Conservation (phyloP, 2,888 invertebrate genomes). For the Heliconius charithonia region DNA sequence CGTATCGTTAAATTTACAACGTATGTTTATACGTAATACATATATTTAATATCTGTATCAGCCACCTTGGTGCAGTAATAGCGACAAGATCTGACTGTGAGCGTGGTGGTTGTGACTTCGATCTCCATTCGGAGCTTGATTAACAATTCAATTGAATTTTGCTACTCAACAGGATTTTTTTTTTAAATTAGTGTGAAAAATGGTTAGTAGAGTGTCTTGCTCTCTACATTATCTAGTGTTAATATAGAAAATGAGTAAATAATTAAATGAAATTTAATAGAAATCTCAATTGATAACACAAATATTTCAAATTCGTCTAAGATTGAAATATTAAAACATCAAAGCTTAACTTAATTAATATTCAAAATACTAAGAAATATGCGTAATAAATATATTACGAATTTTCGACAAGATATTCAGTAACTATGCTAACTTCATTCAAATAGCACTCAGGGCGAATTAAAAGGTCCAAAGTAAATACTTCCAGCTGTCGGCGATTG, state of each 20-base stretch:
- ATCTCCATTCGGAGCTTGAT: too few species aligned
- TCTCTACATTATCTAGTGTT: too few species aligned
- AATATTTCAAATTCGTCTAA: neutral
- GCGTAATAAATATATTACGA: conserved; percentile 1
- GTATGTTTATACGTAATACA: too few species aligned
- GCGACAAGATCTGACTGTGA: too few species aligned
- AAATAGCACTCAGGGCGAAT: conserved; percentile 10
- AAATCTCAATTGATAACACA: neutral
- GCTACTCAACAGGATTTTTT: too few species aligned
- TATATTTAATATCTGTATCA: too few species aligned
- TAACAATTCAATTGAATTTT: too few species aligned
- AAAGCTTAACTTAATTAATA: neutral
- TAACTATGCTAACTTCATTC: neutral
- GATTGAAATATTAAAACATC: neutral
- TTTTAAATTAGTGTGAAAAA: too few species aligned
- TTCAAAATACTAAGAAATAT: neutral
- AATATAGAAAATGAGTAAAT: neutral
- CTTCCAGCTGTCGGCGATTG: conserved; percentile 9
- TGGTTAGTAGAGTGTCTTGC: neutral
- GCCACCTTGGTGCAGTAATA: too few species aligned
- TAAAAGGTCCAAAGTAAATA: conserved; percentile 15
- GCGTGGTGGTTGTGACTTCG: too few species aligned
- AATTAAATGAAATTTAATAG: neutral
- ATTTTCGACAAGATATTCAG: neutral
- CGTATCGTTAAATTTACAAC: neutral